Percentiles rank a stretch among this genome's conserved stretches.
phyloP scores from a whole-genome alignment of 2,797 vertebrate species.

The Choloepus didactylus region DNA sequence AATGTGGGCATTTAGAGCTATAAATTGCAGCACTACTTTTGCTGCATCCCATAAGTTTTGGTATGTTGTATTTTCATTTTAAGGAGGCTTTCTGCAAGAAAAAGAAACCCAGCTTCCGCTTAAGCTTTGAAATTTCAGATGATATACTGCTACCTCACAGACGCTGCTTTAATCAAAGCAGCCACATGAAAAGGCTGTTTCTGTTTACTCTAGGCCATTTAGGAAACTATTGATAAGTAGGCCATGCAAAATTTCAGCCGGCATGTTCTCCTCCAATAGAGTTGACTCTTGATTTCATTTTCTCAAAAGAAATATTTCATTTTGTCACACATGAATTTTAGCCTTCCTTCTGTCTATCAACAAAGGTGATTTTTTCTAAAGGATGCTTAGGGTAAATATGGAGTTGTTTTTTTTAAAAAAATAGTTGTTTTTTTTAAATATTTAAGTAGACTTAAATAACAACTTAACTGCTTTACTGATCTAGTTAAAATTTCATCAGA shows the following conservation, averaged over 20 bases:
- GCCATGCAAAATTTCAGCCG: conserved; percentile 80
- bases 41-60: too few species aligned
- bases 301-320: conserved; percentile 78
- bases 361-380: conserved; percentile 25
- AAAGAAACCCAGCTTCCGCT: conserved; percentile 88
- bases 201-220: conserved; percentile 87
- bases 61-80: too few species aligned
- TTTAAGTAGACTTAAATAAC: neutral
- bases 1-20: too few species aligned
- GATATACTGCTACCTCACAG: conserved; percentile 88
- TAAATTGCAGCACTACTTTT: too few species aligned
- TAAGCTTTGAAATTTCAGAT: conserved; percentile 87
- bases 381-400: neutral
- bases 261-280: conserved; percentile 65
- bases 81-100: conserved; percentile 77
- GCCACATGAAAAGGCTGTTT: conserved; percentile 85
- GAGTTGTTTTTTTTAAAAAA: neutral
- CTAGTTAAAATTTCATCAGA: neutral
- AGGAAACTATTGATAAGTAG: conserved; percentile 89
- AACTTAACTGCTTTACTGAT: neutral
- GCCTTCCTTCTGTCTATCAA: conserved; percentile 64
- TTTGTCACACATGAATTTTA: conserved; percentile 32
- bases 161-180: conserved; percentile 90
- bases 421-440: neutral
- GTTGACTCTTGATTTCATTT: conserved; percentile 78